Conservation (phyloP, 2,888 invertebrate species). For the Rotaria sp. region DNA sequence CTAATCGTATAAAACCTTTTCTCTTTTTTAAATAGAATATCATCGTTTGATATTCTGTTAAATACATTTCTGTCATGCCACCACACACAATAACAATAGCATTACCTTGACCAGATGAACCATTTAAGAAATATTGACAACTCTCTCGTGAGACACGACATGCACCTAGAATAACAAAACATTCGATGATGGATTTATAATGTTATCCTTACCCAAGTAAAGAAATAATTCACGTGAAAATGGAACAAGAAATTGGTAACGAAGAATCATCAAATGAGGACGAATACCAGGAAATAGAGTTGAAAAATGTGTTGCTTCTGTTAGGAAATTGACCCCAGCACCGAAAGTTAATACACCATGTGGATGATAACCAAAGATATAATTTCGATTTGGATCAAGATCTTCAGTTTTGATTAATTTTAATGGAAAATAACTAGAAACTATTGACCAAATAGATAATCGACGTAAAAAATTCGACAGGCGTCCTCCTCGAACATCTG, state of each 20-base stretch:
- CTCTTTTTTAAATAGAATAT: neutral
- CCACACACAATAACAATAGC: neutral
- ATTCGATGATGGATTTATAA: neutral
- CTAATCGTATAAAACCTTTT: neutral
- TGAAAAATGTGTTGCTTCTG: conserved; percentile 60
- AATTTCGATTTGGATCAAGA: too few relatives aligned
- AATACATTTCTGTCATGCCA: neutral
- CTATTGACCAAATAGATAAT: too few relatives aligned
- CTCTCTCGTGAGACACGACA: neutral
- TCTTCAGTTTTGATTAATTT: too few relatives aligned
- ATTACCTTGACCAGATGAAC: neutral
- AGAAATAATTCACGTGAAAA: conserved; percentile 62
- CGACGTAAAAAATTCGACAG: too few relatives aligned
- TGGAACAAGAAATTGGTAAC: conserved; percentile 68
- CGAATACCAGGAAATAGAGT: conserved; percentile 56
- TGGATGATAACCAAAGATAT: too few relatives aligned
- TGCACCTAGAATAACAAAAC: conserved; percentile 54
- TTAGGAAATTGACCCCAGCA: conserved; percentile 70
- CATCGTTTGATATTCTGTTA: neutral
- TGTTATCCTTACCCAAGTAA: neutral
- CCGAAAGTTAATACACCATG: conserved; percentile 82
- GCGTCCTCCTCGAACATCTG: too few relatives aligned
- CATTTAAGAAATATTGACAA: neutral
- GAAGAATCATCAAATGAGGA: conserved; percentile 62
- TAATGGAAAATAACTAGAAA: neutral